phyloP scores from a whole-genome alignment of 2,113 vertebrate genomes.

The Eira barbara region DNA sequence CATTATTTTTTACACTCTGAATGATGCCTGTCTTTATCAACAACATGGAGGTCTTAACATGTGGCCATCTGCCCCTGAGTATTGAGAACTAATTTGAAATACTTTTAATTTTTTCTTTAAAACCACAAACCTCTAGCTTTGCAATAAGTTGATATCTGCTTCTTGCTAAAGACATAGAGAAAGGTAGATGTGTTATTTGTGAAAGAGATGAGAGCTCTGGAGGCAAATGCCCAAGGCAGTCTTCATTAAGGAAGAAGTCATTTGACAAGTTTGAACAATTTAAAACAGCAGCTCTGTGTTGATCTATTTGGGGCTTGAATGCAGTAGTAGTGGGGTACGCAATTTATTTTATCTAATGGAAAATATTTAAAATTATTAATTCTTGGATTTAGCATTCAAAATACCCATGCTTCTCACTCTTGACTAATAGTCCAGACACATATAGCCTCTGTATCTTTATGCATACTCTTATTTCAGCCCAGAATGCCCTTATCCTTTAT shows the following conservation, averaged over 20 bases:
- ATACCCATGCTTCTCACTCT: background rate
- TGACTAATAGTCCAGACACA: background rate
- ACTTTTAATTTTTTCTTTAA: background rate
- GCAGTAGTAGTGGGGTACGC: background rate
- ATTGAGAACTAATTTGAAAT: constrained; percentile 6
- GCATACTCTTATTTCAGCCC: background rate
- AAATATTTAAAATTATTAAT: background rate
- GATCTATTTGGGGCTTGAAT: background rate
- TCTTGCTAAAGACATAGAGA: background rate
- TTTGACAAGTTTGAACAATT: constrained; percentile 18
- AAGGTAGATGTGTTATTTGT: background rate
- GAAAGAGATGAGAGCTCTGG: background rate
- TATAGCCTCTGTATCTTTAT: background rate
- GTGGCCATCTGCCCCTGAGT: background rate
- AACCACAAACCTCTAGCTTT: background rate
- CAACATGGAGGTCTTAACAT: background rate
- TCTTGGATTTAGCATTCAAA: background rate
- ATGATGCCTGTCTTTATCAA: background rate
- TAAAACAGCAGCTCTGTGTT: background rate
- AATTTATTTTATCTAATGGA: constrained; percentile 28
- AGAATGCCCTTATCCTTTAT: background rate
- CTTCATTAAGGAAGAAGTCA: constrained; percentile 39
- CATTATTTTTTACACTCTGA: background rate
- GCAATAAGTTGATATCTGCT: background rate
- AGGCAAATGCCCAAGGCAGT: constrained; percentile 11